Evolutionary conservation across 1,140 invertebrate genomes (phyloP).

Genomic region (Drosophila kohkoa): DNA sequence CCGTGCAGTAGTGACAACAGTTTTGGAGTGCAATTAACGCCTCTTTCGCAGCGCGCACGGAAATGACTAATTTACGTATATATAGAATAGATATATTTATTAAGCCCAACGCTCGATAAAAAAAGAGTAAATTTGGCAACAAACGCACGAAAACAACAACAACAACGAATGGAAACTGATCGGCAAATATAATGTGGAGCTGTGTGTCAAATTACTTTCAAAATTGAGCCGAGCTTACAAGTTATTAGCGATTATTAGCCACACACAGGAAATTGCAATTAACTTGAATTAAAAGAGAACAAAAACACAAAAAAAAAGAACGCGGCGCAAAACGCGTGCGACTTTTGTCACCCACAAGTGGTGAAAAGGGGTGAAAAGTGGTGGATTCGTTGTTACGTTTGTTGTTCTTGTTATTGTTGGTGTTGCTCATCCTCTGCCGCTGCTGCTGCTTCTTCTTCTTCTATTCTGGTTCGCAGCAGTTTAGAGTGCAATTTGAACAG

Average conservation of each 20-base stretch:
- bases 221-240: slow-evolving; percentile 68
- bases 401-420: not conserved
- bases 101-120: slow-evolving; percentile 9
- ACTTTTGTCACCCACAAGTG: slow-evolving; percentile 25
- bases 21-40: slow-evolving; percentile 75
- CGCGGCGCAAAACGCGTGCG: slow-evolving; percentile 27
- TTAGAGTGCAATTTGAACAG: slow-evolving; percentile 25
- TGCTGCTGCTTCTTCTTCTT: not conserved
- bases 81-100: slow-evolving; percentile 7
- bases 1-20: slow-evolving; percentile 68
- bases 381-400: not conserved
- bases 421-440: slow-evolving; percentile 13
- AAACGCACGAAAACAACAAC: slow-evolving; percentile 9
- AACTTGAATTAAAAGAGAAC: slow-evolving; percentile 44
- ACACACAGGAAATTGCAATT: slow-evolving; percentile 71
- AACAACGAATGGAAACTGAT: slow-evolving; percentile 57
- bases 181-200: slow-evolving; percentile 50
- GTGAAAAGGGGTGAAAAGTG: slow-evolving; percentile 3
- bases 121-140: slow-evolving; percentile 31
- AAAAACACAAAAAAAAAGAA: too few relatives aligned
- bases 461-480: slow-evolving; percentile 16
- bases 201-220: slow-evolving; percentile 76
- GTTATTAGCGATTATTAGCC: slow-evolving; percentile 33
- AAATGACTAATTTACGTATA: slow-evolving; percentile 71
- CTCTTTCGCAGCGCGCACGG: slow-evolving; percentile 52